phyloP scores from a whole-genome alignment of 2,113 vertebrate species.

The Aphyosemion australe region DNA sequence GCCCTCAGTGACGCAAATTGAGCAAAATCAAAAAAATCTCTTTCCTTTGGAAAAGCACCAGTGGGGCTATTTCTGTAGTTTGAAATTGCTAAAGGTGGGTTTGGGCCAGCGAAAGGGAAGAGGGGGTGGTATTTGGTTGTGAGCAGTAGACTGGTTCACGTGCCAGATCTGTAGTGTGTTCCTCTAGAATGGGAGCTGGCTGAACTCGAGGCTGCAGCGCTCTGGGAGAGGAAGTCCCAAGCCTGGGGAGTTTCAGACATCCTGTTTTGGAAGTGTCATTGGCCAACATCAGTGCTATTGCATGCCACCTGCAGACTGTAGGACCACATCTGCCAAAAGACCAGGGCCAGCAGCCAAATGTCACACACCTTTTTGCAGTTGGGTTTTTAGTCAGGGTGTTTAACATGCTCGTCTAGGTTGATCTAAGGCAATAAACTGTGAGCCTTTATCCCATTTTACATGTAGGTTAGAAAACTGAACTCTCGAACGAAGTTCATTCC shows the following conservation, averaged over 20 bases:
- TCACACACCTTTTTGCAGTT: slow-evolving; percentile 38
- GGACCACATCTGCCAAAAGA: slow-evolving; percentile 55
- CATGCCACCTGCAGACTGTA: slow-evolving; percentile 67
- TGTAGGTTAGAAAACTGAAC: too few relatives aligned
- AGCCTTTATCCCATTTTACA: too few relatives aligned
- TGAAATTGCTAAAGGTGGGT: slow-evolving; percentile 67
- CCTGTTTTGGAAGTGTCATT: slow-evolving; percentile 75
- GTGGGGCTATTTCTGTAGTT: slow-evolving; percentile 73
- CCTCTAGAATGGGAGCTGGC: slow-evolving; percentile 67
- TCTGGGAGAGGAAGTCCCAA: slow-evolving; percentile 74
- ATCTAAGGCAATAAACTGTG: too few relatives aligned
- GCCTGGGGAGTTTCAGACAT: slow-evolving; percentile 76
- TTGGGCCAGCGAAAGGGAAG: slow-evolving; percentile 35
- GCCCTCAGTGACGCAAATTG: slow-evolving; percentile 71
- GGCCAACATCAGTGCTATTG: slow-evolving; percentile 51
- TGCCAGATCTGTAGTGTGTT: slow-evolving; percentile 76
- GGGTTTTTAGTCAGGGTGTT: neutral
- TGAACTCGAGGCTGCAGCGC: slow-evolving; percentile 64
- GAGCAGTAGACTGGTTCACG: slow-evolving; percentile 67
- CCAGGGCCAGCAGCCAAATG: slow-evolving; percentile 38
- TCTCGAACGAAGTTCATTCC: too few relatives aligned
- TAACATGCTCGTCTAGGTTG: too few relatives aligned
- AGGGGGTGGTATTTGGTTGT: slow-evolving; percentile 32
- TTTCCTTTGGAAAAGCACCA: slow-evolving; percentile 73
- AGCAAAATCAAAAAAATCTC: slow-evolving; percentile 47